Percentiles rank a stretch among this genome's conserved stretches.
phyloP scores from a whole-genome alignment of 2,888 invertebrate species.

The Carabus problematicus region DNA sequence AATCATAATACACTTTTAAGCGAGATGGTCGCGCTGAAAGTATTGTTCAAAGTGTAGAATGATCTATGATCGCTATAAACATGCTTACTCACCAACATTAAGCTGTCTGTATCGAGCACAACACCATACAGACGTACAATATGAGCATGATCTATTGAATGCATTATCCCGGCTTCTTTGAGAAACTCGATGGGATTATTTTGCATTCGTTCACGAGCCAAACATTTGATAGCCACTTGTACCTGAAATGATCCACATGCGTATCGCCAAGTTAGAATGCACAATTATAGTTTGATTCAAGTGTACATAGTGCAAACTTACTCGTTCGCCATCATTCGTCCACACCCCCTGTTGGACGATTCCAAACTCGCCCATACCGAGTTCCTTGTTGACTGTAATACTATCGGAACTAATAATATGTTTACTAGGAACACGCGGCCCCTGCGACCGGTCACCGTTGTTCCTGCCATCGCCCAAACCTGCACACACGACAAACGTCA shows the following conservation, averaged over 20 bases:
- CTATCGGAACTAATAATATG: conserved; percentile 86
- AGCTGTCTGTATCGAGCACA: conserved; percentile 84
- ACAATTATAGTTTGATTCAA: too few species aligned
- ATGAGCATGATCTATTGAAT: conserved; percentile 95
- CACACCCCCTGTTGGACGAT: conserved; percentile 97
- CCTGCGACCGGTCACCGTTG: conserved; percentile 50
- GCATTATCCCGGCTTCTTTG: conserved; percentile 98
- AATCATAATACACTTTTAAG: too few species aligned
- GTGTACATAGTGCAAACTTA: too few species aligned
- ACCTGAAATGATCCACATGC: conserved; percentile 72
- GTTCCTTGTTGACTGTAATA: conserved; percentile 91
- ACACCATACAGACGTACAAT: conserved; percentile 98
- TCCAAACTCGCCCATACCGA: conserved; percentile 97
- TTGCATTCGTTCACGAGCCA: conserved; percentile 93
- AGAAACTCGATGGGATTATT: conserved; percentile 96
- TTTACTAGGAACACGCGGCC: conserved; percentile 76
- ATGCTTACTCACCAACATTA: conserved; percentile 56
- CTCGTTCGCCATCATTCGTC: conserved; percentile 93
- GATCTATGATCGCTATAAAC: background rate
- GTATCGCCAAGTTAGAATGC: too few species aligned
- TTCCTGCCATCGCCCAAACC: conserved; percentile 71
- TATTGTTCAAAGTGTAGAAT: too few species aligned
- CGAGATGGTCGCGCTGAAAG: too few species aligned
- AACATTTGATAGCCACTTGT: conserved; percentile 96
- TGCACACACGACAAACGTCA: background rate